Percentiles rank a stretch among this genome's conserved stretches.
phyloP scores from a whole-genome alignment of 2,113 vertebrate genomes.

The Archocentrus centrarchus region DNA sequence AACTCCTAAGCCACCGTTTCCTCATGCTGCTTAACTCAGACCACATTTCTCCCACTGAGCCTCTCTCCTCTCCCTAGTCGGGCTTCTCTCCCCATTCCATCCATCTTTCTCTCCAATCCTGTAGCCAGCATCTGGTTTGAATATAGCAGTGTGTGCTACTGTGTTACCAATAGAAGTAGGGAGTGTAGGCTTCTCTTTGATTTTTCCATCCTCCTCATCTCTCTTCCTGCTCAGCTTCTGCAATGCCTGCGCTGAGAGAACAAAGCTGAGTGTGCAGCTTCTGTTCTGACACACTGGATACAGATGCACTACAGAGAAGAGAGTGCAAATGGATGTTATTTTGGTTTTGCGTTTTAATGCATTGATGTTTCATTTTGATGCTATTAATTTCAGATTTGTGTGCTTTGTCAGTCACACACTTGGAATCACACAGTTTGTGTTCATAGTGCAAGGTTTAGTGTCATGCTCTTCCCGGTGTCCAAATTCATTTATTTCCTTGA shows the following conservation, averaged over 20 bases:
- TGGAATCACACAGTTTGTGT: constrained; percentile 1
- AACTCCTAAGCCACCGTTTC: constrained; percentile 90
- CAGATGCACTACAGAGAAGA: neutral
- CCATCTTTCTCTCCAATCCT: constrained; percentile 43
- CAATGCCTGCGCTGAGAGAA: constrained; percentile 48
- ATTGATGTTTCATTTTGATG: neutral
- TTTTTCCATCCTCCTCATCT: constrained; percentile 42
- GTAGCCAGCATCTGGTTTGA: constrained; percentile 85
- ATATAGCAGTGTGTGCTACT: constrained; percentile 82
- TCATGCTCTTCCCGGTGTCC: constrained; percentile 9
- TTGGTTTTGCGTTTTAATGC: neutral
- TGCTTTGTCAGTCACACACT: neutral
- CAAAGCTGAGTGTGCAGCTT: constrained; percentile 25
- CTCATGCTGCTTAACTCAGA: constrained; percentile 85
- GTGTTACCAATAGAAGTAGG: constrained; percentile 79
- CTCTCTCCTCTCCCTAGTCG: constrained; percentile 64
- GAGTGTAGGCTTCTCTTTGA: constrained; percentile 71
- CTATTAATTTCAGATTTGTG: constrained; percentile 4
- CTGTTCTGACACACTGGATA: constrained; percentile 5
- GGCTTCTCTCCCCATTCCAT: constrained; percentile 50
- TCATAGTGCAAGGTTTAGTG: constrained; percentile 4
- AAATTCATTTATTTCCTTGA: constrained; percentile 11
- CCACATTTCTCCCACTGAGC: constrained; percentile 81
- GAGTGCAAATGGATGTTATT: neutral
- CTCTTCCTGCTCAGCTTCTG: constrained; percentile 61